Percentiles rank a stretch among this genome's conserved stretches.
Conservation (phyloP, 2,797 vertebrate species). For the Vultur gryphus region DNA sequence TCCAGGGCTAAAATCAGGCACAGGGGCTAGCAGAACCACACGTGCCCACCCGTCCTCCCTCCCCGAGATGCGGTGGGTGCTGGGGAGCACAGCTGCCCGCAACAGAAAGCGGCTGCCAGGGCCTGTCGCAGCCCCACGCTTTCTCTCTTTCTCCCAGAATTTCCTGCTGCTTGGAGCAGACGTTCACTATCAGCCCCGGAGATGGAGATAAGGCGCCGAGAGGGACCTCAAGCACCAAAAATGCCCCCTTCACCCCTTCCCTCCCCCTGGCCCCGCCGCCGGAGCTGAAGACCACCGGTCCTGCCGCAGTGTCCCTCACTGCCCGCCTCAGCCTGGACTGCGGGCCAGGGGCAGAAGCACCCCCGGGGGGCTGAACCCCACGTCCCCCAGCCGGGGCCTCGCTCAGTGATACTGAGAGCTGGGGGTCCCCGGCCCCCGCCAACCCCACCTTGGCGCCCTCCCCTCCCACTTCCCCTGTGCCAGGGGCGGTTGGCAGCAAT, state of each 20-base stretch:
- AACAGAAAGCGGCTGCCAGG: background rate
- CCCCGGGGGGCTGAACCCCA: fast-evolving
- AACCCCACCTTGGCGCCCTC: too few species aligned
- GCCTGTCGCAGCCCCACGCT: fast-evolving
- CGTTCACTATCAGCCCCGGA: background rate
- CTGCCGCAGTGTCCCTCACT: fast-evolving
- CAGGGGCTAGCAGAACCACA: background rate
- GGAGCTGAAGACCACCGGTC: fast-evolving
- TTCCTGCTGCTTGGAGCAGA: constrained; percentile 73
- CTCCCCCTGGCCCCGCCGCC: fast-evolving
- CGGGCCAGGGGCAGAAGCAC: background rate
- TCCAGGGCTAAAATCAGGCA: background rate
- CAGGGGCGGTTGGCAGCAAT: background rate
- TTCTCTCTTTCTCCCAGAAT: constrained; percentile 39
- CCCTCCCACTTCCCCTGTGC: too few species aligned
- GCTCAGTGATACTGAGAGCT: background rate
- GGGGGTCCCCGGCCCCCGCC: fast-evolving
- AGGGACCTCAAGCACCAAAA: background rate
- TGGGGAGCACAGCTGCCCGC: fast-evolving
- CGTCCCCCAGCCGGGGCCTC: fast-evolving
- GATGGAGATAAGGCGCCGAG: fast-evolving
- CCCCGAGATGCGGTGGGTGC: too few species aligned
- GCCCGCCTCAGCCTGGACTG: fast-evolving
- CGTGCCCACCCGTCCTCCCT: fast-evolving
- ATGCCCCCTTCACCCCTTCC: background rate